A percentile compares a stretch with the other conserved stretches of the same genome.
Conservation (phyloP, 2,113 vertebrate species). For the Boleophthalmus pectinirostris region DNA sequence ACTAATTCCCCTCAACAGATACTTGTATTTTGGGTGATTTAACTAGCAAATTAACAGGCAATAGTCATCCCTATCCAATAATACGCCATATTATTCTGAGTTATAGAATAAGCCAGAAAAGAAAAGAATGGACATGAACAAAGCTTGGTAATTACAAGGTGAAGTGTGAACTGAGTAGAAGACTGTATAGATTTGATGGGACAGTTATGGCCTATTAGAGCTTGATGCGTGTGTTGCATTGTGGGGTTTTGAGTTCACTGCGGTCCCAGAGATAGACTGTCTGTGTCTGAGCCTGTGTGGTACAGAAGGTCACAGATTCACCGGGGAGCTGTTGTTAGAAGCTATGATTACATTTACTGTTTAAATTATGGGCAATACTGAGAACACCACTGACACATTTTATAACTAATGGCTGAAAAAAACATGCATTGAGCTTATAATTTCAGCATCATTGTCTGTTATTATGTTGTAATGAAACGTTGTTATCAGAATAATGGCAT, state of each 20-base stretch:
- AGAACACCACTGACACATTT: slow-evolving; percentile 40
- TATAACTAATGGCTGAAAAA: slow-evolving; percentile 26
- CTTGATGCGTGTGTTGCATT: slow-evolving; percentile 9
- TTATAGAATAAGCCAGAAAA: neutral
- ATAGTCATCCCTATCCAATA: neutral
- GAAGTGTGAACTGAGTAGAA: slow-evolving; percentile 1
- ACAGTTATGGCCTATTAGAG: slow-evolving; percentile 3
- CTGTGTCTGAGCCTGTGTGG: slow-evolving; percentile 11
- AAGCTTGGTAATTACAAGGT: slow-evolving; percentile 8
- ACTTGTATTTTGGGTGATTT: too few relatives aligned
- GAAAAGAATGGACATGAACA: neutral
- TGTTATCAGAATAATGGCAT: too few relatives aligned
- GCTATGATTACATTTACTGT: slow-evolving; percentile 39
- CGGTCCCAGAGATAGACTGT: slow-evolving; percentile 1
- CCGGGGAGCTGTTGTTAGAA: slow-evolving; percentile 36
- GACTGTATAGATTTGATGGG: neutral
- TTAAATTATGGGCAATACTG: slow-evolving; percentile 17
- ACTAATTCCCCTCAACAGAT: too few relatives aligned
- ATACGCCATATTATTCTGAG: neutral
- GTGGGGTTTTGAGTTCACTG: slow-evolving; percentile 12
- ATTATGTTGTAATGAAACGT: too few relatives aligned
- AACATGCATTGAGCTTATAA: too few relatives aligned
- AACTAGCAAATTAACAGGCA: too few relatives aligned
- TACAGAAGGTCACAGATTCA: slow-evolving; percentile 37
- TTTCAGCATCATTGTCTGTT: too few relatives aligned